Evolutionary conservation across 2,888 invertebrate genomes (phyloP).

Genomic region (Atethmia centrago): DNA sequence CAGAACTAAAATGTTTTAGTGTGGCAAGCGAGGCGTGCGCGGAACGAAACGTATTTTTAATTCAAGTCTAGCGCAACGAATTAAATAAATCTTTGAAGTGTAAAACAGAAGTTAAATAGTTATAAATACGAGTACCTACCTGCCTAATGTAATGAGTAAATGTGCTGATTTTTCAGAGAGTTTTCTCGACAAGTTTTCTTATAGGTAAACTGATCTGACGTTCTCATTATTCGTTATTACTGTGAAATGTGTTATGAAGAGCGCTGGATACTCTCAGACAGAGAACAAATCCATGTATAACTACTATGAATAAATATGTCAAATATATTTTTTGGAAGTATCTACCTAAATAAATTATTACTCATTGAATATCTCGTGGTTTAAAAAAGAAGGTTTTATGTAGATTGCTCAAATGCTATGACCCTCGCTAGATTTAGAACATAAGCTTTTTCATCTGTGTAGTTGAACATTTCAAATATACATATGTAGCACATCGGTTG

Average conservation of each 20-base stretch:
- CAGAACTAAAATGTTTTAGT: conserved; percentile 78
- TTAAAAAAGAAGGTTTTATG: background rate
- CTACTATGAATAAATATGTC: background rate
- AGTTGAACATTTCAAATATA: background rate
- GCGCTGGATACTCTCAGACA: background rate
- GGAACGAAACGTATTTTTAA: conserved; percentile 76
- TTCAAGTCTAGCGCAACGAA: conserved; percentile 72
- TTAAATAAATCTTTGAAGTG: conserved; percentile 73
- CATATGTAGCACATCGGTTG: background rate
- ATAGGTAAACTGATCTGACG: background rate
- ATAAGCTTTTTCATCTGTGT: background rate
- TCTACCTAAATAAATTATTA: background rate
- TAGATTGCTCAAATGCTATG: background rate
- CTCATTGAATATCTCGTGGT: background rate
- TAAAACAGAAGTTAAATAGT: conserved; percentile 61
- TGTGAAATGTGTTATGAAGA: conserved; percentile 15
- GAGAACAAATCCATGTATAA: background rate
- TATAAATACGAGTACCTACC: conserved; percentile 54
- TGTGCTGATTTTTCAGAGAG: conserved; percentile 31
- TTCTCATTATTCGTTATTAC: conserved; percentile 33
- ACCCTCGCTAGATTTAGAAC: background rate
- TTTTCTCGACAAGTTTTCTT: conserved; percentile 1
- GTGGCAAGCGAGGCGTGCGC: conserved; percentile 65
- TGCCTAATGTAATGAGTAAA: conserved; percentile 53
- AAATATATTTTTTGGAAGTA: background rate